A percentile compares a stretch with the other conserved stretches of the same genome.
These are phyloP conservation scores for Pecten maximus DNA, from an alignment of 2,888 invertebrate genomes.

Conservation along the genomic window DNA sequence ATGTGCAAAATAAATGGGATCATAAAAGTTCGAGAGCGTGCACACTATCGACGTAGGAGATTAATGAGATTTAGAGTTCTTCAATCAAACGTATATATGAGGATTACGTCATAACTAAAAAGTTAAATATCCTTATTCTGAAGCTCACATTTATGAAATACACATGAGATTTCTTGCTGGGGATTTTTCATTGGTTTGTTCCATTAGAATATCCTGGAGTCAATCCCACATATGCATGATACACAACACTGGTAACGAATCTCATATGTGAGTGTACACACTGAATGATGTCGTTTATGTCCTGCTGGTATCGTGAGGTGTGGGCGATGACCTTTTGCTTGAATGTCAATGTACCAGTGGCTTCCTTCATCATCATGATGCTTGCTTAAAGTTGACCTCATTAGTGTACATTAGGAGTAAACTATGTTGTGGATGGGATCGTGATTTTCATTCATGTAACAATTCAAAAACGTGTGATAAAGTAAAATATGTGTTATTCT, in stretches of 20 bases:
- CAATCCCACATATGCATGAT: too few species aligned
- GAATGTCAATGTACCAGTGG: neutral
- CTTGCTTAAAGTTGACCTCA: neutral
- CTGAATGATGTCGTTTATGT: too few species aligned
- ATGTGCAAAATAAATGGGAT: neutral
- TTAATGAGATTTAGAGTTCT: too few species aligned
- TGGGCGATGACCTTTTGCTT: neutral
- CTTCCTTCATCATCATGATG: neutral
- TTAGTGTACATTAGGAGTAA: neutral
- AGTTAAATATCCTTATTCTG: neutral
- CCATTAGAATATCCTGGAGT: too few species aligned
- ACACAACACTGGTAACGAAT: too few species aligned
- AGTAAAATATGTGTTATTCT: neutral
- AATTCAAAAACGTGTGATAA: neutral
- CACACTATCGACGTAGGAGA: neutral
- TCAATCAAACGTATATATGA: neutral
- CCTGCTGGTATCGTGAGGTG: neutral
- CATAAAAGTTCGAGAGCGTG: neutral
- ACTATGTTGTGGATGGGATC: neutral
- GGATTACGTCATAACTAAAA: neutral
- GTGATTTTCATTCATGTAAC: neutral
- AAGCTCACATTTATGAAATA: too few species aligned
- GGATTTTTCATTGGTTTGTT: too few species aligned
- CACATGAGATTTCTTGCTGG: neutral
- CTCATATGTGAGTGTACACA: too few species aligned